These are phyloP conservation scores for Beris chalybata DNA, from an alignment of 2,888 invertebrate species.

Conservation along the genomic window DNA sequence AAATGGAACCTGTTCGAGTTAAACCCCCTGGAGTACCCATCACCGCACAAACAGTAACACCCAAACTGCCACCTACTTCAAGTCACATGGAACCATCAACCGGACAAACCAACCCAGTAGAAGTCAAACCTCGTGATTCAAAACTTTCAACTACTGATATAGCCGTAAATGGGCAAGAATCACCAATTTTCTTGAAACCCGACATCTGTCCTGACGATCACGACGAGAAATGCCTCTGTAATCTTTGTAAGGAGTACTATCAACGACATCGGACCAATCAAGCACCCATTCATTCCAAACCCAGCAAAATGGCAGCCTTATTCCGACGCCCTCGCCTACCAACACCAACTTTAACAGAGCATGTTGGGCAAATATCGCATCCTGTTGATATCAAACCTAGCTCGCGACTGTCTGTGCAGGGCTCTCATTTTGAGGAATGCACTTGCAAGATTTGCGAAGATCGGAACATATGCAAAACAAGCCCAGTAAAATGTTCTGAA, in stretches of 20 bases:
- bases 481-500: not conserved
- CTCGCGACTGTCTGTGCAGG: too few relatives aligned
- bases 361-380: too few relatives aligned
- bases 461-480: not conserved
- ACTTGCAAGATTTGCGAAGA: constrained; percentile 6
- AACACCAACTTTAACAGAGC: not conserved
- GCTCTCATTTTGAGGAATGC: not conserved
- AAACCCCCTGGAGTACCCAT: too few relatives aligned
- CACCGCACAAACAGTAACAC: too few relatives aligned
- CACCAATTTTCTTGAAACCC: not conserved
- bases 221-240: not conserved
- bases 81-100: too few relatives aligned
- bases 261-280: not conserved
- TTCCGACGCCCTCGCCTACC: not conserved
- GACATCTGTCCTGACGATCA: not conserved
- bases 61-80: too few relatives aligned
- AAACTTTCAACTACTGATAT: not conserved
- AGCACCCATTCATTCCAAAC: not conserved
- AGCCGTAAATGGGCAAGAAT: not conserved
- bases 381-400: too few relatives aligned
- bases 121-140: too few relatives aligned
- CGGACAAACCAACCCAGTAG: too few relatives aligned
- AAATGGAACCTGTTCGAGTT: too few relatives aligned
- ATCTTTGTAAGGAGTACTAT: not conserved
- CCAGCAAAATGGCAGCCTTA: not conserved